Base-by-base conservation (phyloP, 2,797 vertebrate genomes). In the Sternotherus odoratus region DNA sequence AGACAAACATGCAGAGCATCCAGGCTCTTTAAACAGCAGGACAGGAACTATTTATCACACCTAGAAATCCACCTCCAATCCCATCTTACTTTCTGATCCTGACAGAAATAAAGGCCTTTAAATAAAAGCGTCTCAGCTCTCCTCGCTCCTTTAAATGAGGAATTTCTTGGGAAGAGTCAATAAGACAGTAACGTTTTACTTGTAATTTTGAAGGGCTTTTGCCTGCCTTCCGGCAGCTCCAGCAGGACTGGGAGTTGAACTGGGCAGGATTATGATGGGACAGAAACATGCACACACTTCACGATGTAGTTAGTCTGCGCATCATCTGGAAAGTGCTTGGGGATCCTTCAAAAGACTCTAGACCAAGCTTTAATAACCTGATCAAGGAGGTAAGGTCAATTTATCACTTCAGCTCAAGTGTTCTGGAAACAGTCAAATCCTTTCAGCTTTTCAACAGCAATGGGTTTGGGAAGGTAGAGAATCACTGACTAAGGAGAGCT, bases 41-140 rank as follows among this genome's bases (percentile, higher is more conserved):
- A 96, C 92, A 96, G 97, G 96, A 97, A 98, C 98, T 98, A 98
- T 98, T 98, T 98, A 97, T 97, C 96, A 97, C 92, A 23, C 86
- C 91, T 6, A 72, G 97, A 93, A 94, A 86, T 92, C 77, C 50
- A 93, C 93, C 88, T 95, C 90, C 96, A 96, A 87, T 53, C 88
- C 13, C 77, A 79, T 74, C 79, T 84, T 90, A 85, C 77, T 84
- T 96, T 95, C 84, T 92, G 84, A 94, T 85, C 3, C 69, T 75
- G 0, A 0, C 51, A 57, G 77, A 97, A 96, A 92, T 81, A 85
- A 88, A 85, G 43, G 2, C 0, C 17, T 48, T 91, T 87, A 84
- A 94, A 94, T 6, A 30, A 93, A 95, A 93, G 48, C 83, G 21
- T 15, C 77, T n/a, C 39, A 23, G 15, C 79, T 90, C 12, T 54